Evolutionary conservation across 2,888 invertebrate genomes (phyloP).

Genomic region (Spilarctia lutea): DNA sequence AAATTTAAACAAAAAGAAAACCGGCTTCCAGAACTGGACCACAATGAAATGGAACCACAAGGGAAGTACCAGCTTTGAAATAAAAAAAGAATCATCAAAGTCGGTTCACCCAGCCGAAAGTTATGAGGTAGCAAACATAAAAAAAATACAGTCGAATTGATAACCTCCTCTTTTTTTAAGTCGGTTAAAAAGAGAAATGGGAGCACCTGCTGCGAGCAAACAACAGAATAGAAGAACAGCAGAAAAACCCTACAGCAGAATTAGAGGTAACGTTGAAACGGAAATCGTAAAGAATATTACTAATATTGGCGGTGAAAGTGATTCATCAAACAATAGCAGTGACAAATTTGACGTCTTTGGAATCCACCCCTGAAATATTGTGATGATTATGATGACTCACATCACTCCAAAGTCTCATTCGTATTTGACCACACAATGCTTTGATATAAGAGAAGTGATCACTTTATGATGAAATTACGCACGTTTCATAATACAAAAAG

Average conservation of each 20-base stretch:
- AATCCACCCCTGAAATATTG: neutral
- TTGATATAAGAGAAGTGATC: neutral
- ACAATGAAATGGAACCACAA: too few relatives aligned
- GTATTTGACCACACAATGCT: neutral
- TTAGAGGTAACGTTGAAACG: neutral
- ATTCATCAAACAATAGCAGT: neutral
- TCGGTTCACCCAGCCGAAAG: too few relatives aligned
- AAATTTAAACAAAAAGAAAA: too few relatives aligned
- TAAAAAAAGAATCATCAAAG: too few relatives aligned
- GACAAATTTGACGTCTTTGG: neutral
- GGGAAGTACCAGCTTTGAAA: too few relatives aligned
- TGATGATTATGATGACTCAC: neutral
- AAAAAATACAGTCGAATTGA: too few relatives aligned
- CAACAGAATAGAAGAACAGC: neutral
- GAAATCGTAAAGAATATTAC: neutral
- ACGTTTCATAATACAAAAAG: too few relatives aligned
- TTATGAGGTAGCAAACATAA: too few relatives aligned
- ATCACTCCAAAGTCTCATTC: neutral
- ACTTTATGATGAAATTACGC: neutral
- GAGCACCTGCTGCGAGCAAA: neutral
- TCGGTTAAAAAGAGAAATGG: neutral
- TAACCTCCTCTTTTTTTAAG: too few relatives aligned
- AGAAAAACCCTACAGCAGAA: neutral
- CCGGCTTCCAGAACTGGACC: too few relatives aligned
- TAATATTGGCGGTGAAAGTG: neutral